Evolutionary conservation across 2,888 invertebrate species (phyloP).

Genomic region (Podabrus alpinus): DNA sequence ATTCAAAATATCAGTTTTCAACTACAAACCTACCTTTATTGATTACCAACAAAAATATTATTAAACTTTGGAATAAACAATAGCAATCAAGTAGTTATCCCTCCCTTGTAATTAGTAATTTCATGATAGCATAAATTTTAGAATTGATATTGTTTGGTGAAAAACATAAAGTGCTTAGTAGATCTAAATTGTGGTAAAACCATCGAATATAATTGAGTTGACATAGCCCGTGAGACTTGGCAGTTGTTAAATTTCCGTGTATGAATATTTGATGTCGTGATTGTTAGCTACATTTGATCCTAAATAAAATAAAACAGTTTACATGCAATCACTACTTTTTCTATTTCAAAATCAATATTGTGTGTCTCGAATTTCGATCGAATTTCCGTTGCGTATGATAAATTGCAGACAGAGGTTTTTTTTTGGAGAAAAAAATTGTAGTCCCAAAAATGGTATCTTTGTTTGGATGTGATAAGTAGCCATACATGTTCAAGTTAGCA

Average conservation of each 20-base stretch:
- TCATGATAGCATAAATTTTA: neutral
- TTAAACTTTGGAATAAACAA: neutral
- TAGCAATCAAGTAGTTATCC: neutral
- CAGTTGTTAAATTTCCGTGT: conserved; percentile 15
- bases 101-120: neutral
- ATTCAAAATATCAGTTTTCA: neutral
- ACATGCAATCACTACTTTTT: neutral
- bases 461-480: conserved; percentile 30
- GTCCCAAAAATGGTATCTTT: conserved; percentile 4
- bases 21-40: neutral
- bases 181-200: neutral
- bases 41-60: neutral
- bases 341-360: neutral
- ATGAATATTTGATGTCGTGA: conserved; percentile 8
- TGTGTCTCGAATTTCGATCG: neutral
- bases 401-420: neutral
- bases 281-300: neutral
- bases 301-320: neutral
- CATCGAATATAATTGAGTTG: conserved; percentile 14
- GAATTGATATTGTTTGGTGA: neutral
- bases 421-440: neutral
- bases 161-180: neutral
- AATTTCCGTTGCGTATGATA: neutral
- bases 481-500: conserved; percentile 31
- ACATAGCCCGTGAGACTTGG: conserved; percentile 22